These are phyloP conservation scores for Hydra vulgaris DNA, from an alignment of 30 jellyfish, hydroid and myxozoan species.

Conservation along the genomic window DNA sequence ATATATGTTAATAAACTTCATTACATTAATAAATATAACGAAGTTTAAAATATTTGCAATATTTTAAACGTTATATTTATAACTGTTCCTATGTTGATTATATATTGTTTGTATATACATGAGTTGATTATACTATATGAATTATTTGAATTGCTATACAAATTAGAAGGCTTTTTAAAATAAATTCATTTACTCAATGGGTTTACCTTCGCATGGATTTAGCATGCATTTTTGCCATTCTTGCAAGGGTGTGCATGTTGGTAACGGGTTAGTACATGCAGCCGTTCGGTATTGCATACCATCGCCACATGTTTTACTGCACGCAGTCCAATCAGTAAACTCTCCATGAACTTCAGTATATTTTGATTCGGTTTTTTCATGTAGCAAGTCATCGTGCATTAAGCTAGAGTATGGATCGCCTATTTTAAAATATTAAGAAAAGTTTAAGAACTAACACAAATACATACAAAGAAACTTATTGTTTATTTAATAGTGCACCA, in stretches of 20 bases:
- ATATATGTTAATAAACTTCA: too few species aligned
- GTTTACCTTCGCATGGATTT: background rate
- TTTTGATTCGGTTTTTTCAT: background rate
- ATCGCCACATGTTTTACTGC: background rate
- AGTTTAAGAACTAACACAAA: too few species aligned
- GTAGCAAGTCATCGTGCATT: background rate
- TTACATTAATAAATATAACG: too few species aligned
- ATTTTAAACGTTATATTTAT: too few species aligned
- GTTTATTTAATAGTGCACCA: background rate
- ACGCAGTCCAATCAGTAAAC: background rate
- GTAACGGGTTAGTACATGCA: background rate
- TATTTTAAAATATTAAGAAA: too few species aligned
- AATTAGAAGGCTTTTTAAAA: background rate
- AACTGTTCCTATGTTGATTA: too few species aligned
- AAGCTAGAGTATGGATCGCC: background rate
- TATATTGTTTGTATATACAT: too few species aligned
- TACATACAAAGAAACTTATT: background rate
- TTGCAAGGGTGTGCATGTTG: background rate
- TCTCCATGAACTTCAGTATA: background rate
- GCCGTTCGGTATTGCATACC: background rate
- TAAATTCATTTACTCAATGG: too few species aligned
- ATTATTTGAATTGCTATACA: background rate
- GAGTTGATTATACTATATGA: too few species aligned
- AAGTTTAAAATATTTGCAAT: too few species aligned
- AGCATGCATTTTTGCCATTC: background rate